Base-by-base conservation (phyloP, 2,888 invertebrate genomes). In the Eupithecia vulgata region DNA sequence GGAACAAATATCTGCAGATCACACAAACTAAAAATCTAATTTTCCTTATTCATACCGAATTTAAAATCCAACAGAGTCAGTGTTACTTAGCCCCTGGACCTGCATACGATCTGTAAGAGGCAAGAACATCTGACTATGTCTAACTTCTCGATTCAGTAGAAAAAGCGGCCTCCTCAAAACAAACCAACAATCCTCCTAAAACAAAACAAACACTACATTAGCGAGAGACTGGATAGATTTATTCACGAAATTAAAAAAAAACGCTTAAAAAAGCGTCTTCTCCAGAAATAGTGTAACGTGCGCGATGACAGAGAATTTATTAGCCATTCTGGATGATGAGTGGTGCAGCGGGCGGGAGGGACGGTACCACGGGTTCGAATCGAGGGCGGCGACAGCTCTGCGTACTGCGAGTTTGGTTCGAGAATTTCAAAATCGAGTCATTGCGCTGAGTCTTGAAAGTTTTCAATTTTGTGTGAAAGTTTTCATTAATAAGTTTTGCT, bases 251-350 rank as follows among this genome's bases (percentile, higher is more conserved):
- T 68, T 76, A 73, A 75, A 71, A 30, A n/a, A 76, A 75, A 76
- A 71, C 34, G 65, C 70, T 40, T 76, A 81, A 84, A 85, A 81
- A 85, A 83, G 79, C 76, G 59, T 62, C 79, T 76, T 80, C 76
- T 78, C 84, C 83, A 85, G 90, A 86, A 93, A 93, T 93, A 93
- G 91, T 86, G 82, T 86, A 81, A 82, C 84, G 86, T 78, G 81
- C 85, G 83, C 89, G 92, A 88, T 91, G 93, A 94, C 93, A 90
- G 91, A 84, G 89, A 90, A 94, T 94, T 94, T 94, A 94, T 94
- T 88, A 93, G 88, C 91, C 92, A 90, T 91, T 91, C 89, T 81
- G 85, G 84, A 90, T 93, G 93, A 94, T 85, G 87, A 85, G 87
- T 82, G 57, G 57, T 25, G 57, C 57, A 5, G 57, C 57, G 57